phyloP scores from a whole-genome alignment of 2,888 invertebrate species.

The Marasmarcha lunaedactyla region DNA sequence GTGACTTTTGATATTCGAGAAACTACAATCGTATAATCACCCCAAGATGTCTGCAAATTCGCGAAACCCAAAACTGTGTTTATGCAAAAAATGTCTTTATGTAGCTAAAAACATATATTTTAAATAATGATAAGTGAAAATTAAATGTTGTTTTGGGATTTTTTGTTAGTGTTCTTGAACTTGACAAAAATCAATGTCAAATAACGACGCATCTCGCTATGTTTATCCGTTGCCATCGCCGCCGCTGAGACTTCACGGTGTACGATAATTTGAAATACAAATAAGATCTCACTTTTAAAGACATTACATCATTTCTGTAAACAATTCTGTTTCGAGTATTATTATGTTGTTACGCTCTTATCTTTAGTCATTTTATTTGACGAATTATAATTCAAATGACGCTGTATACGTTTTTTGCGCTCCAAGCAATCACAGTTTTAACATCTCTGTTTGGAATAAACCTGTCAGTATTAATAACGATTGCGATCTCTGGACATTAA shows the following conservation, averaged over 20 bases:
- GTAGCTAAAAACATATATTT: too few species aligned
- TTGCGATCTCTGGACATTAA: too few species aligned
- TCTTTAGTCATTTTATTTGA: not conserved
- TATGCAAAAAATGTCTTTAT: too few species aligned
- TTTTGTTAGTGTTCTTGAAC: constrained; percentile 35
- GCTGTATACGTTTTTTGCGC: not conserved
- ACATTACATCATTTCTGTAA: constrained; percentile 48
- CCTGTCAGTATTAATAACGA: too few species aligned
- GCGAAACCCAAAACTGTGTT: too few species aligned
- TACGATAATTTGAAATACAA: constrained; percentile 3
- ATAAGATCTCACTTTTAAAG: constrained; percentile 20
- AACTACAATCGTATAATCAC: too few species aligned
- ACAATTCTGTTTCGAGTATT: constrained; percentile 7
- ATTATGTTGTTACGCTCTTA: constrained; percentile 22
- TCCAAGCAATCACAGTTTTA: not conserved
- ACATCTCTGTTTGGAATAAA: not conserved
- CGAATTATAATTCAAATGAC: constrained; percentile 19
- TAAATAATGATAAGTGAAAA: too few species aligned
- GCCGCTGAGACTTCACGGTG: not conserved
- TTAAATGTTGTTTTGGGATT: not conserved
- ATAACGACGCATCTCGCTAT: constrained; percentile 19
- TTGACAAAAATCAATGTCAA: constrained; percentile 46
- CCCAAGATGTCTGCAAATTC: too few species aligned
- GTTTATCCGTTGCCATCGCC: too few species aligned
- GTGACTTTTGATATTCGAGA: too few species aligned